These are phyloP conservation scores for Axis porcinus DNA, from an alignment of 2,113 vertebrate species.

Conservation along the genomic window DNA sequence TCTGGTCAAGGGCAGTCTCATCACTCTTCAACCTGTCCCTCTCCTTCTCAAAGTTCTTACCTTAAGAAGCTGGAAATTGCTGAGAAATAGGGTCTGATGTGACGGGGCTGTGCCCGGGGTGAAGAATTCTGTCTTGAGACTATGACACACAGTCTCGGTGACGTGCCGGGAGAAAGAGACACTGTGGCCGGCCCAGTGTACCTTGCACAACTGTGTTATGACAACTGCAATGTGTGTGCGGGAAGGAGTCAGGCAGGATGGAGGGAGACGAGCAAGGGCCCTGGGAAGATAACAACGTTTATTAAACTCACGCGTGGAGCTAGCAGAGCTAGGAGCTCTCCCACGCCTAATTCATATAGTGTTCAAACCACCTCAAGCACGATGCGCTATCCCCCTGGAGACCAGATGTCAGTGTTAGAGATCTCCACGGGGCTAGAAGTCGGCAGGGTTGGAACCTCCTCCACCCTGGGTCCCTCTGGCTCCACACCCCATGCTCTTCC, in stretches of 20 bases:
- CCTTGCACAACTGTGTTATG: not conserved
- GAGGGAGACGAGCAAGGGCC: not conserved
- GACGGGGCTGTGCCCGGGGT: not conserved
- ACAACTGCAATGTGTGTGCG: accelerated
- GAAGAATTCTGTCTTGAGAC: not conserved
- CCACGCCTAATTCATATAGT: not conserved
- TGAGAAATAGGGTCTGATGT: not conserved
- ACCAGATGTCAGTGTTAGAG: not conserved
- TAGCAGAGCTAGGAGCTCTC: not conserved
- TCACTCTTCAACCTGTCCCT: not conserved
- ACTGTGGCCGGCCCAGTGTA: not conserved
- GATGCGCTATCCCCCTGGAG: not conserved
- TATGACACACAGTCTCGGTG: accelerated
- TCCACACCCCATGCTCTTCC: not conserved
- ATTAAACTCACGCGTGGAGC: not conserved
- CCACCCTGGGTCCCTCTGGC: accelerated
- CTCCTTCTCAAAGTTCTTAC: not conserved
- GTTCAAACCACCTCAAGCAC: not conserved
- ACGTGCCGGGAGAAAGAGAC: not conserved
- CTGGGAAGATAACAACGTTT: not conserved
- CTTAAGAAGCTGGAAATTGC: not conserved
- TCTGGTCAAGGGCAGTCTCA: not conserved
- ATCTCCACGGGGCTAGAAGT: not conserved
- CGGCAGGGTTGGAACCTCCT: not conserved
- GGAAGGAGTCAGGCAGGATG: not conserved